Evolutionary conservation across 2,888 invertebrate genomes (phyloP).

Genomic region (Girardia tigrina): DNA sequence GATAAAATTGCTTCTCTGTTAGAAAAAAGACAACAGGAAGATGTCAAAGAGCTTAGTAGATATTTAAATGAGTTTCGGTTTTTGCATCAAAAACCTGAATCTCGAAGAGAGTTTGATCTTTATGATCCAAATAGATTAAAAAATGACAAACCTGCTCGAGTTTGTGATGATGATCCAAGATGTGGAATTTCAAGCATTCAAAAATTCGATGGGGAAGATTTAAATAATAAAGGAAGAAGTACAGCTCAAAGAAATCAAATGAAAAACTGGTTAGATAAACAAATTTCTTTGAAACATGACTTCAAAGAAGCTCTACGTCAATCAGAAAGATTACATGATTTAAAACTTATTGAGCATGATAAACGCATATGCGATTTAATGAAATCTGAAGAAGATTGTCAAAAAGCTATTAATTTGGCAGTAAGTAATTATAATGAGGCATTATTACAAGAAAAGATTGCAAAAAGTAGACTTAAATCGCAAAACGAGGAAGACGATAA

Average conservation of each 20-base stretch:
- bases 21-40: slow-evolving; percentile 51
- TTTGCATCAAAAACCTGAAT: slow-evolving; percentile 63
- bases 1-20: slow-evolving; percentile 46
- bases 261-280: slow-evolving; percentile 70
- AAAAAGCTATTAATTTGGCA: slow-evolving; percentile 61
- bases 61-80: slow-evolving; percentile 66
- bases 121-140: slow-evolving; percentile 67
- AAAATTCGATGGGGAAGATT: slow-evolving; percentile 76
- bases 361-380: slow-evolving; percentile 56
- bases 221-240: slow-evolving; percentile 58
- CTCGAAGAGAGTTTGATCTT: slow-evolving; percentile 70
- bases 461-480: slow-evolving; percentile 51
- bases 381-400: slow-evolving; percentile 62
- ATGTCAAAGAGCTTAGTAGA: slow-evolving; percentile 56
- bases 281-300: slow-evolving; percentile 53
- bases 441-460: slow-evolving; percentile 55
- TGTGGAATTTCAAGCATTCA: slow-evolving; percentile 70
- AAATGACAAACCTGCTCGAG: slow-evolving; percentile 61
- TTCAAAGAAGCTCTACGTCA: slow-evolving; percentile 38
- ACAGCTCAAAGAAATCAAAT: slow-evolving; percentile 67
- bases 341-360: slow-evolving; percentile 49
- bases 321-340: slow-evolving; percentile 43
- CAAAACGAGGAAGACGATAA: slow-evolving; percentile 62
- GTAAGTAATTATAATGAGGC: slow-evolving; percentile 65
- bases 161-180: slow-evolving; percentile 61